Percentiles rank a stretch among this genome's conserved stretches.
Evolutionary conservation across 2,797 vertebrate genomes (phyloP).

Genomic region (Argentina silus): DNA sequence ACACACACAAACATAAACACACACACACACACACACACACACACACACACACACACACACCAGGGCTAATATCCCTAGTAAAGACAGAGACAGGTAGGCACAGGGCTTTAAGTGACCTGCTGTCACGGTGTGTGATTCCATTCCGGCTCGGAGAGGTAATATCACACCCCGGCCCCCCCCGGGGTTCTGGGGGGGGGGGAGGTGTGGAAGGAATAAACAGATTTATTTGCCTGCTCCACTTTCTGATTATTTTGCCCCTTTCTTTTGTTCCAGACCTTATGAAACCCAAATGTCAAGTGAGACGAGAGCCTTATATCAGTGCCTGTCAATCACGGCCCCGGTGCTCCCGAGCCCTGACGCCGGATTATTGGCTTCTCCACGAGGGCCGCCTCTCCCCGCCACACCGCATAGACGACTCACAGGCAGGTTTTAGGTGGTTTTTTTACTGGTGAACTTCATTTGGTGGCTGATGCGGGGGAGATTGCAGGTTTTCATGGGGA

Average conservation of each 20-base stretch:
- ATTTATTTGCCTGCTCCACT: constrained; percentile 85
- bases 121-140: constrained; percentile 67
- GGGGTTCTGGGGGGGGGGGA: background rate
- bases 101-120: constrained; percentile 75
- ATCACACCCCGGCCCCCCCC: constrained; percentile 51
- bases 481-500: constrained; percentile 66
- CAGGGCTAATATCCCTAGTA: constrained; percentile 79
- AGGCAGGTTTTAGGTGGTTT: too few species aligned
- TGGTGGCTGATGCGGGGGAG: constrained; percentile 86
- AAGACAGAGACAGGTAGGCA: constrained; percentile 44
- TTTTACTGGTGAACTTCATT: constrained; percentile 76
- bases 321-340: constrained; percentile 94
- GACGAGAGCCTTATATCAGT: constrained; percentile 90
- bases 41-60: constrained; percentile 74
- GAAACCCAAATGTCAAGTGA: constrained; percentile 97
- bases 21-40: constrained; percentile 29
- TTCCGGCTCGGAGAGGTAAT: constrained; percentile 74
- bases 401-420: too few species aligned
- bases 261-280: constrained; percentile 88
- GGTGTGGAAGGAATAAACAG: constrained; percentile 82
- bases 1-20: background rate
- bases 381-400: constrained; percentile 70
- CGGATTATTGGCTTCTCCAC: constrained; percentile 93
- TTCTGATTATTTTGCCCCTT: constrained; percentile 82
- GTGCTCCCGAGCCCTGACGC: constrained; percentile 84